Evolutionary conservation across 2,113 vertebrate genomes (phyloP).

Genomic region (Lathamus discolor): DNA sequence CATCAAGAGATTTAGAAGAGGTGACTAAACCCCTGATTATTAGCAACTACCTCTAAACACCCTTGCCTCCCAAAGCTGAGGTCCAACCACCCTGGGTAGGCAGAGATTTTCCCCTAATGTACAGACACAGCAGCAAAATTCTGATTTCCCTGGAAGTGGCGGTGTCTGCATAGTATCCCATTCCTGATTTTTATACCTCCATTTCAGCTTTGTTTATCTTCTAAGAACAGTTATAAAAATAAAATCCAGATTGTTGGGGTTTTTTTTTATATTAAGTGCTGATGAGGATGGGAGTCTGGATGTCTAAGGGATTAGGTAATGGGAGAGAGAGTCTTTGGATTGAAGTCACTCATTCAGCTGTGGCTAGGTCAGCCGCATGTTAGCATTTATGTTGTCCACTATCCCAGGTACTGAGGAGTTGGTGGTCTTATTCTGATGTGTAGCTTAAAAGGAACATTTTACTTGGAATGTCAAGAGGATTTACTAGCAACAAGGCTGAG

Average conservation of each 20-base stretch:
- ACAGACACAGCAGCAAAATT: neutral
- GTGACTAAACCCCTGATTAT: neutral
- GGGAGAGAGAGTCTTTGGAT: constrained; percentile 33
- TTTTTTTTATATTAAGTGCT: neutral
- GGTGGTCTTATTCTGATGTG: neutral
- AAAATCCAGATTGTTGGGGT: neutral
- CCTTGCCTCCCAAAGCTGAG: neutral
- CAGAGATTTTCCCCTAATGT: neutral
- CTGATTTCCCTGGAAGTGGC: neutral
- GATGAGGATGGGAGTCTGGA: constrained; percentile 28
- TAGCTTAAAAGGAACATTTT: neutral
- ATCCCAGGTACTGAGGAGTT: neutral
- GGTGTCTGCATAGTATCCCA: neutral
- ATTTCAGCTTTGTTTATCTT: constrained; percentile 35
- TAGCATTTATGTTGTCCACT: neutral
- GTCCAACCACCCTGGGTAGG: neutral
- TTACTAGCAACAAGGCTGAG: neutral
- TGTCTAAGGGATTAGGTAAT: constrained; percentile 58
- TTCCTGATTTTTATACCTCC: neutral
- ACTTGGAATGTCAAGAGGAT: neutral
- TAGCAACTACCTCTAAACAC: neutral
- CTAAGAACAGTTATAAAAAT: constrained; percentile 32
- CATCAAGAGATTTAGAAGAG: neutral
- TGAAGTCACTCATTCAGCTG: constrained; percentile 27
- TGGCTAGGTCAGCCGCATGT: neutral